phyloP scores from a whole-genome alignment of 2,888 invertebrate species.

The Dichetophora obliterata region DNA sequence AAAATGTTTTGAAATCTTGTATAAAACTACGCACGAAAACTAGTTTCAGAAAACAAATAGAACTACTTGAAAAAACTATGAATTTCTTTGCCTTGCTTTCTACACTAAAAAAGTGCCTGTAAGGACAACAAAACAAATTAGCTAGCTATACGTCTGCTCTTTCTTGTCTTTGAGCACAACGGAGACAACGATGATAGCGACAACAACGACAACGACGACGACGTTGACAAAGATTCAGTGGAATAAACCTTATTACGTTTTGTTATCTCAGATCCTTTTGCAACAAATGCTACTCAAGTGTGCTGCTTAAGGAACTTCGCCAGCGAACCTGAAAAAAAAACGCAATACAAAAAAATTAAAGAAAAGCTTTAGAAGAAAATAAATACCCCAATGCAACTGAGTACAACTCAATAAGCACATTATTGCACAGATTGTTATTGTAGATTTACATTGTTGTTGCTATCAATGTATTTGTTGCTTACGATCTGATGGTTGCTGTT shows the following conservation, averaged over 20 bases:
- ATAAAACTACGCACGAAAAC: too few species aligned
- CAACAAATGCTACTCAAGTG: slow-evolving; percentile 19
- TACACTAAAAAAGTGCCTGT: too few species aligned
- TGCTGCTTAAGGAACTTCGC: neutral
- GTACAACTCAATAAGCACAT: slow-evolving; percentile 28
- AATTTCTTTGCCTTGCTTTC: too few species aligned
- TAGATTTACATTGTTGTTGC: too few species aligned
- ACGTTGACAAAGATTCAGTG: slow-evolving; percentile 27
- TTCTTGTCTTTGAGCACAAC: neutral
- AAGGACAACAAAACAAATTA: too few species aligned
- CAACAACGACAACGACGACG: slow-evolving; percentile 10
- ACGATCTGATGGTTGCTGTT: too few species aligned
- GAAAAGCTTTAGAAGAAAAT: neutral
- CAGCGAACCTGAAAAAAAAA: too few species aligned
- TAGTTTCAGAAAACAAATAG: too few species aligned
- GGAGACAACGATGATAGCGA: neutral
- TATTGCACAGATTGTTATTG: neutral
- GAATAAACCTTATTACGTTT: slow-evolving; percentile 31
- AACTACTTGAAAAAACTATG: too few species aligned
- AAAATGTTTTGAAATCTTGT: too few species aligned
- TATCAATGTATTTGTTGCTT: too few species aligned
- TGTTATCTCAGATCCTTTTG: slow-evolving; percentile 32
- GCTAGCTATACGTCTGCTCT: too few species aligned
- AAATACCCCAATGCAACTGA: slow-evolving; percentile 1
- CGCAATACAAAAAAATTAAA: neutral